Evolutionary conservation across 2,797 vertebrate genomes (phyloP), one percentile per base, ranked within the genome.

Genomic region (Xiphophorus birchmanni): DNA sequence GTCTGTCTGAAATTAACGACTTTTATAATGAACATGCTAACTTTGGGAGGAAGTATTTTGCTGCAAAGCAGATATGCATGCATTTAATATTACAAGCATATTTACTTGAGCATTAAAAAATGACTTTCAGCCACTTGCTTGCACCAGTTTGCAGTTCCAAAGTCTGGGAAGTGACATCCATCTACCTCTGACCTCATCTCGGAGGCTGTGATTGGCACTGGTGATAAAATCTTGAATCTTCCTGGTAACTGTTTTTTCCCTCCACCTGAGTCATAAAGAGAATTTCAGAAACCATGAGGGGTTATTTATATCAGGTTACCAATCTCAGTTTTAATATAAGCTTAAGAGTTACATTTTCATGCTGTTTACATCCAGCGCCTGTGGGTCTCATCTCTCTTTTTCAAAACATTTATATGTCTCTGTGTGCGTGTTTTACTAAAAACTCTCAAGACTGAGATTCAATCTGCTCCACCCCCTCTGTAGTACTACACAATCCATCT

Each of bases 381-480:
- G 81, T 71, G 63, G 85, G 75, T 35, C 78, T 77, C 74, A 90
- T 90, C 78, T 83, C 77, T 74, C 74, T 78, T 35, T 78, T 35
- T 78, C 67, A 74, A 74, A 78, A 52, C 52, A 65, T 81, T 45
- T 65, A 60, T 78, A 50, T 82, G 83, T 79, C 76, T 78, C n/a
- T 77, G 32, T 82, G 83, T 54, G 47, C 81, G 83, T 80, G 76
- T 85, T 88, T 90, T 89, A 85, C 90, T 89, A 89, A 88, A 88
- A 87, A 78, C 81, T 89, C 88, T 90, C 86, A 40, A 80, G 76
- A 85, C 86, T 87, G 83, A 89, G 86, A 89, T 86, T 83, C 77
- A 81, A 87, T 88, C 82, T 80, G 84, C 84, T 87, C 85, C 86
- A 73, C 86, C 82, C 82, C 82, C 87, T 10, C 82, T 74, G 60